Percentiles rank a stretch among this genome's conserved stretches.
These are phyloP conservation scores for Phorcus lineatus DNA, from an alignment of 2,888 invertebrate species.

Conservation along the genomic window DNA sequence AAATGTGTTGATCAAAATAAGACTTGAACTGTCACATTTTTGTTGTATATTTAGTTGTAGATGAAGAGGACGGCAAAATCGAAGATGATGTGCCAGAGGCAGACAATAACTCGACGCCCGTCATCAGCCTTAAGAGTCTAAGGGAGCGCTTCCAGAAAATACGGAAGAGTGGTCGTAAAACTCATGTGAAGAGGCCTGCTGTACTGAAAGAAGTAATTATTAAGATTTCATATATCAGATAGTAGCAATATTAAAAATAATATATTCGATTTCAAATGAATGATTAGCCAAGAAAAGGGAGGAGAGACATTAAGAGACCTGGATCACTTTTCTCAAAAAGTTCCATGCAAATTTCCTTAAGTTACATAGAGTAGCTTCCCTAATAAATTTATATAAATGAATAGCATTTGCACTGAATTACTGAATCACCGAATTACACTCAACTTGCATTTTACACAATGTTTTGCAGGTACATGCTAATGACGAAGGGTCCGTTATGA, in stretches of 20 bases:
- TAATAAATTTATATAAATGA: not conserved
- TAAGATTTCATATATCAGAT: not conserved
- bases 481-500: slow-evolving; percentile 78
- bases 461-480: slow-evolving; percentile 77
- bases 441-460: too few species aligned
- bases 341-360: too few species aligned
- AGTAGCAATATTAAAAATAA: too few species aligned
- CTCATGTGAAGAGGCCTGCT: slow-evolving; percentile 59
- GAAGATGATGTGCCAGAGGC: slow-evolving; percentile 28
- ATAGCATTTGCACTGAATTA: not conserved
- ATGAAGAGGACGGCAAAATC: slow-evolving; percentile 22
- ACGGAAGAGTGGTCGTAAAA: slow-evolving; percentile 49
- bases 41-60: slow-evolving; percentile 5
- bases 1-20: too few species aligned
- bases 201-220: slow-evolving; percentile 69
- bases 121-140: slow-evolving; percentile 48
- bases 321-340: too few species aligned
- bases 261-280: too few species aligned
- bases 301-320: too few species aligned
- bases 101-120: not conserved
- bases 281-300: too few species aligned
- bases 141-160: slow-evolving; percentile 58
- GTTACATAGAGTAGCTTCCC: too few species aligned
- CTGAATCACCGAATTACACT: too few species aligned
- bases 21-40: too few species aligned